phyloP scores from a whole-genome alignment of 2,888 invertebrate species.

The Netelia inedita region DNA sequence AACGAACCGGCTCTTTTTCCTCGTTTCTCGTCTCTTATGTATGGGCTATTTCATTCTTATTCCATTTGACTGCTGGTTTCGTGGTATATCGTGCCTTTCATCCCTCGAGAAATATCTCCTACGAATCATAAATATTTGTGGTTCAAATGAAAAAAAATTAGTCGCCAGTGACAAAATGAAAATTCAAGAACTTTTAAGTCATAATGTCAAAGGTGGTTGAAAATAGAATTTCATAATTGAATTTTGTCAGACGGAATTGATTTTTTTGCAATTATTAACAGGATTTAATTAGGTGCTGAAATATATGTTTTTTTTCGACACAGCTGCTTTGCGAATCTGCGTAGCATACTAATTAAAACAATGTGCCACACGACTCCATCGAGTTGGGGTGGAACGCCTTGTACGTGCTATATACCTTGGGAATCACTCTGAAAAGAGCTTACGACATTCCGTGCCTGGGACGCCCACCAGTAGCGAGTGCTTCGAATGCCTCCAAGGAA shows the following conservation, averaged over 20 bases:
- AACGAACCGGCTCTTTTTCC: slow-evolving; percentile 37
- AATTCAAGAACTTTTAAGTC: no score
- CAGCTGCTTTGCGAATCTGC: background rate
- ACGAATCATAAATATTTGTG: background rate
- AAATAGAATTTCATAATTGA: no score
- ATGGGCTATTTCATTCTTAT: slow-evolving; percentile 22
- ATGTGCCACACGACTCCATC: background rate
- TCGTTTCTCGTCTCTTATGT: slow-evolving; percentile 19
- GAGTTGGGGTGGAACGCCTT: background rate
- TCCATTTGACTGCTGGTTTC: background rate
- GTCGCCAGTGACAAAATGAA: no score
- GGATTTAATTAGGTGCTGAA: no score
- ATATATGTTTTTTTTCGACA: no score
- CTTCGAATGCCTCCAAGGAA: slow-evolving; percentile 20
- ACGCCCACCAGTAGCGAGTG: slow-evolving; percentile 17
- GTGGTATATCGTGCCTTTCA: background rate
- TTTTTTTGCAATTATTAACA: no score
- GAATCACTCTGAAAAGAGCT: slow-evolving; percentile 52
- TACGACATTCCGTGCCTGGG: slow-evolving; percentile 22
- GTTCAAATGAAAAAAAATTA: no score
- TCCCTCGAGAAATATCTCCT: background rate
- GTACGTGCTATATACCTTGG: background rate
- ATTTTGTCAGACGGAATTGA: no score
- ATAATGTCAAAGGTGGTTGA: no score
- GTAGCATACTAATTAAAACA: background rate